Evolutionary conservation across 1,140 invertebrate genomes (phyloP), one percentile per base, ranked within the genome.

Genomic region (Scaptomyza montana): DNA sequence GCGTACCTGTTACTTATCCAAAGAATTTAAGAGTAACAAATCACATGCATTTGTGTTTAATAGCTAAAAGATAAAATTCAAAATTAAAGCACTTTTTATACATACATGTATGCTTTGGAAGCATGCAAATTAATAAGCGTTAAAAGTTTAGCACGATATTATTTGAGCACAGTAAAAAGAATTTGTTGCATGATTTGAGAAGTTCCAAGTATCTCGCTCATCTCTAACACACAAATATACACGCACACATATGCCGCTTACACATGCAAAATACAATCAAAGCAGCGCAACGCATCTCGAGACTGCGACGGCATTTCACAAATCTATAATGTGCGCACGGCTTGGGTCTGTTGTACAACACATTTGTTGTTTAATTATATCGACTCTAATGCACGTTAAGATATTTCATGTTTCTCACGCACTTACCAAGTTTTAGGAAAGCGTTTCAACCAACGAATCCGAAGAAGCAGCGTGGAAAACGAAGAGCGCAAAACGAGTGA

Each of bases 401-500:
- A 6, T 33, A 25, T 63, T 59, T 63, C 21, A 62, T 43, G 19
- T 46, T 36, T 68, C 55, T 49, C 50, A 57, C 43, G 21, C 60
- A 81, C 82, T 87, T 78, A 87, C 82, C 82, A 77, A 78, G 64
- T 89, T 86, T 76, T 70, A 77, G 63, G 70, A 87, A 89, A 74
- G 72, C 72, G 72, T 64, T 70, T 67, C 67, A 74, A 59, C 53
- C 55, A 57, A 59, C 46, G 66, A 68, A 21, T 73, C 70, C 51
- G 21, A 55, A 73, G 71, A 74, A 87, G 70, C 82, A 87, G 80
- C 80, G 80, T 84, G 80, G 67, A 74, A 77, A 87, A 89, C 77
- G 75, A 74, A 77, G 72, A 80, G 80, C 76, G 80, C 81, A 85
- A 87, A 87, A 79, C 84, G 78, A 86, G 77, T 86, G 82, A 74